These are phyloP conservation scores for Trichonephila clavipes DNA, from an alignment of 1,140 invertebrate genomes.

Conservation along the genomic window DNA sequence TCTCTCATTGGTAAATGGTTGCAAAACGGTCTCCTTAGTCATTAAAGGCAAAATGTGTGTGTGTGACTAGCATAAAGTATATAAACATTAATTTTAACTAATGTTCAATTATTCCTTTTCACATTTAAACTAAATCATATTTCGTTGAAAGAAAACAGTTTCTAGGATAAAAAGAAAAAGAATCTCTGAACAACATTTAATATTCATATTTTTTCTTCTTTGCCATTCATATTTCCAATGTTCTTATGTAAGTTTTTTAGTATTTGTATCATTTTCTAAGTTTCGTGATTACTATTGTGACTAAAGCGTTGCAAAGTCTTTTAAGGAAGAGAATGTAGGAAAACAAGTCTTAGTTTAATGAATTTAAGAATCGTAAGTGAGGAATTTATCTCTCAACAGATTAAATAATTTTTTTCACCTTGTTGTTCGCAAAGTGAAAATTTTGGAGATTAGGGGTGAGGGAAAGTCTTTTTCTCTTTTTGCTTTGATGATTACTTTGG, in stretches of 20 bases:
- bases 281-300: slow-evolving; percentile 44
- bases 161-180: background rate
- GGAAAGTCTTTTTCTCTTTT: background rate
- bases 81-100: slow-evolving; percentile 38
- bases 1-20: background rate
- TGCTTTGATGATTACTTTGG: background rate
- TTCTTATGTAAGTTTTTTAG: slow-evolving; percentile 20
- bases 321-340: background rate
- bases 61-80: slow-evolving; percentile 18
- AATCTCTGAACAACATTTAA: background rate
- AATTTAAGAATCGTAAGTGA: slow-evolving; percentile 41
- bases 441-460: background rate
- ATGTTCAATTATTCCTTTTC: background rate
- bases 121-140: background rate
- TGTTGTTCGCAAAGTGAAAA: background rate
- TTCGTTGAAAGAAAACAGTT: background rate
- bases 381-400: slow-evolving; percentile 22
- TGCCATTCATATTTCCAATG: background rate
- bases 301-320: background rate
- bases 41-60: slow-evolving; percentile 15
- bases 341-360: slow-evolving; percentile 8
- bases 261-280: background rate
- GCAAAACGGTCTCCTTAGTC: background rate
- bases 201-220: background rate
- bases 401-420: slow-evolving; percentile 1